Evolutionary conservation across 1,140 invertebrate genomes (phyloP).

Genomic region (Drosophila dunni): DNA sequence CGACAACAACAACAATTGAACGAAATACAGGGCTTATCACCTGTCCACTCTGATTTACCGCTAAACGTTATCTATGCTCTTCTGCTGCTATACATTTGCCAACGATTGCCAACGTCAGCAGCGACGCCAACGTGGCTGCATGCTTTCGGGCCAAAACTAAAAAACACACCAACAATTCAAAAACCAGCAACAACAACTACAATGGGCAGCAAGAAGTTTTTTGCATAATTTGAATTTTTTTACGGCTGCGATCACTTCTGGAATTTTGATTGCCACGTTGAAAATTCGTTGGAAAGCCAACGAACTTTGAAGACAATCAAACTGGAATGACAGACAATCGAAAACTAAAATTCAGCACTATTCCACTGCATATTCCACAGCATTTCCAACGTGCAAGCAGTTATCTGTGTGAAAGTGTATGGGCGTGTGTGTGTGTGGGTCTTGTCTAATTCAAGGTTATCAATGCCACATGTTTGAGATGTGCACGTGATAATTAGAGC

Average conservation of each 20-base stretch:
- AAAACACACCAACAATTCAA: neutral
- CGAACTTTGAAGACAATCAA: slow-evolving; percentile 23
- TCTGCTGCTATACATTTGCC: slow-evolving; percentile 6
- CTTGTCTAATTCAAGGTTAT: slow-evolving; percentile 58
- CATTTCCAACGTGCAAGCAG: slow-evolving; percentile 43
- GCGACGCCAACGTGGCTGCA: slow-evolving; percentile 67
- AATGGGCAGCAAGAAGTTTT: slow-evolving; percentile 26
- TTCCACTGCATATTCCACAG: slow-evolving; percentile 48
- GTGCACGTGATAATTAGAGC: slow-evolving; percentile 34
- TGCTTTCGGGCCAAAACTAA: slow-evolving; percentile 16
- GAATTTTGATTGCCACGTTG: slow-evolving; percentile 66
- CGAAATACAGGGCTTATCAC: slow-evolving; percentile 29
- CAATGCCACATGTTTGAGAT: slow-evolving; percentile 43
- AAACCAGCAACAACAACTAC: slow-evolving; percentile 31
- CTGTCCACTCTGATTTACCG: slow-evolving; percentile 41
- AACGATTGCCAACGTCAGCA: slow-evolving; percentile 77
- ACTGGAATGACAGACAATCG: slow-evolving; percentile 4
- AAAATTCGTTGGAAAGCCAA: slow-evolving; percentile 25
- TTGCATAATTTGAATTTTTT: slow-evolving; percentile 28
- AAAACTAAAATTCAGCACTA: slow-evolving; percentile 14
- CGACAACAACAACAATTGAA: slow-evolving; percentile 4
- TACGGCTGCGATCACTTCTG: slow-evolving; percentile 29
- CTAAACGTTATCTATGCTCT: slow-evolving; percentile 41
- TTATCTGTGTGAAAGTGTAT: neutral
- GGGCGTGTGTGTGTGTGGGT: slow-evolving; percentile 16